Evolutionary conservation across 1,140 invertebrate genomes (phyloP), one percentile per base, ranked within the genome.

Genomic region (Pomacea maculata): DNA sequence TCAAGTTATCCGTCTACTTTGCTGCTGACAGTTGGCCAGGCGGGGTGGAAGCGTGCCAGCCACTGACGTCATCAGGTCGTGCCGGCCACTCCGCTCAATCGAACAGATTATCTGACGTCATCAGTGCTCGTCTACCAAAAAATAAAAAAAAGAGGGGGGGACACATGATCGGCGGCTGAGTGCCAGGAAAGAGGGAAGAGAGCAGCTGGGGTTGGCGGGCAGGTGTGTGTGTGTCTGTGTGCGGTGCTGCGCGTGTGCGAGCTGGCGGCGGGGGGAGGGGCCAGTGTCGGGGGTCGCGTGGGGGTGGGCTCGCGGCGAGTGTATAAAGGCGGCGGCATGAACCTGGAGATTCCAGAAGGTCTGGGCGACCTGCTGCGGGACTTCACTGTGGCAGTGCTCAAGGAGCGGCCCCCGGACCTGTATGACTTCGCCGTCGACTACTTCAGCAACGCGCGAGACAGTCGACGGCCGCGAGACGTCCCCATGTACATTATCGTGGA

Each of bases 381-480:
- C 89, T 98, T 98, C 91, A 98, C 97, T 75, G 97, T 98, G 86
- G 95, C 95, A 87, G 98, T 97, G 91, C 92, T 98, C 83, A 93
- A 98, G 85, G 96, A 98, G 91, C 95, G 96, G 90, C 97, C 97
- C 11, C 94, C 94, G 55, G 96, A 98, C 93, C 94, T 98, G 72
- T 93, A 97, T 83, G 95, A 96, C 88, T 98, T 96, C 93, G 97
- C 96, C 64, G 95, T 96, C 80, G 95, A 96, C 86, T 98, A 97
- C 92, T 98, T 98, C 91, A 95, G 94, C 82, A 94, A 95, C 89
- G 78, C 91, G 11, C 77, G 86, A 34, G 87, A 88, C 14, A 85
- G 85, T 54, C 78, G 84, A 71, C 80, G 81, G 55, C 80, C 83
- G 10, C 85, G 87, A 71, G 79, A 84, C 25, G 81, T 89, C 8